Evolutionary conservation across 2,888 invertebrate species (phyloP), one percentile per base, ranked within the genome.

Genomic region (Uropetala carovei): DNA sequence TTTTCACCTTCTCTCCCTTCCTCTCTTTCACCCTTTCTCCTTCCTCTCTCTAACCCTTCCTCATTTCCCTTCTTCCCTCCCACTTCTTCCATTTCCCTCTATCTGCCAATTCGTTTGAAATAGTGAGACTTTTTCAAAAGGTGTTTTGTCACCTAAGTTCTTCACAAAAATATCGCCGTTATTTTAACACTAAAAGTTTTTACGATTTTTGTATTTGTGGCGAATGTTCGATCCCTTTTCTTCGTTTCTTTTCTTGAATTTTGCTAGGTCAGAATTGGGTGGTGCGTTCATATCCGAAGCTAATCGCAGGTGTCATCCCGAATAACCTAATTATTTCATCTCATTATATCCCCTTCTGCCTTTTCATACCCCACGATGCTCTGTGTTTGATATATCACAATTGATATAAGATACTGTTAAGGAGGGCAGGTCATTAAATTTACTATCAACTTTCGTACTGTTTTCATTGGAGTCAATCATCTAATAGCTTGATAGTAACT

Each of bases 301-400:
- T 43, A 57, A 43, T 43, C 83, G 30, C 83, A 27, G 75, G 22
- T 75, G 75, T 27, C 75, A 75, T 75, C 75, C n/a, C 89, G n/a
- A n/a, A 64, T 43, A 27, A 43, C 43, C 43, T 89, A 64, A 64
- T 64, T 89, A 89, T 64, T 64, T 89, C 30, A 64, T 43, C 64
- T 64, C 64, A 43, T 43, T 27, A 68, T 60, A 59, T 56, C 43
- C 64, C 64, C 83, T 43, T 57, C 89, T n/a, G 64, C 64, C 64
- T 56, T 43, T 9, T 75, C 75, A 22, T 27, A 4, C 75, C 27
- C n/a, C 27, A 27, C 18, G 13, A 18, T 68, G 18, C n/a, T 68
- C 75, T 75, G 22, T 10, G 75, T 22, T 22, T 27, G 10, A 22
- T n/a, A n/a, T 68, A 68, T 22, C 22, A 27, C 22, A n/a, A 43